Percentiles rank a stretch among this genome's conserved stretches.
These are phyloP conservation scores for Axis porcinus DNA, from an alignment of 2,113 vertebrate species.

Conservation along the genomic window DNA sequence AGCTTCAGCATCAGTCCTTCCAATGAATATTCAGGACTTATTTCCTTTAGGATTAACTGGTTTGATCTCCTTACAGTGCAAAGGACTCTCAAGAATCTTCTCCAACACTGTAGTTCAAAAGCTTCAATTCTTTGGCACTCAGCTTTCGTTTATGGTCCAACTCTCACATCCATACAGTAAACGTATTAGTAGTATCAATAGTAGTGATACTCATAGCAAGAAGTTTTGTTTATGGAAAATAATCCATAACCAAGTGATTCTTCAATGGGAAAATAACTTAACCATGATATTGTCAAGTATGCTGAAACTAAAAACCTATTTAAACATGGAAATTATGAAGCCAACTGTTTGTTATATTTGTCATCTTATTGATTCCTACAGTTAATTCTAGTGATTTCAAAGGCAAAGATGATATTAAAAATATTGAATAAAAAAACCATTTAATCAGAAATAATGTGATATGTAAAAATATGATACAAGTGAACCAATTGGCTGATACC, in stretches of 20 bases:
- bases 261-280: background rate
- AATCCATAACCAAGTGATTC: background rate
- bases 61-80: background rate
- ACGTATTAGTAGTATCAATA: background rate
- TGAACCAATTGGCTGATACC: background rate
- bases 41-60: background rate
- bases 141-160: background rate
- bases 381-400: background rate
- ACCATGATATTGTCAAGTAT: background rate
- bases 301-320: background rate
- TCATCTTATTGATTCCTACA: background rate
- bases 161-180: background rate
- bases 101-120: background rate
- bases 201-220: background rate
- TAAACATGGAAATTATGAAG: background rate
- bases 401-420: background rate
- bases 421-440: background rate
- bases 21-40: background rate
- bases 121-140: background rate
- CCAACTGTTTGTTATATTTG: background rate
- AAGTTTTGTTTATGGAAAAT: background rate
- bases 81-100: background rate
- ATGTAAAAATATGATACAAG: background rate
- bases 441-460: background rate
- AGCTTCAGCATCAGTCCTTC: background rate